Base-by-base conservation (phyloP, 2,888 invertebrate genomes). In the Hyppa rectilinea region DNA sequence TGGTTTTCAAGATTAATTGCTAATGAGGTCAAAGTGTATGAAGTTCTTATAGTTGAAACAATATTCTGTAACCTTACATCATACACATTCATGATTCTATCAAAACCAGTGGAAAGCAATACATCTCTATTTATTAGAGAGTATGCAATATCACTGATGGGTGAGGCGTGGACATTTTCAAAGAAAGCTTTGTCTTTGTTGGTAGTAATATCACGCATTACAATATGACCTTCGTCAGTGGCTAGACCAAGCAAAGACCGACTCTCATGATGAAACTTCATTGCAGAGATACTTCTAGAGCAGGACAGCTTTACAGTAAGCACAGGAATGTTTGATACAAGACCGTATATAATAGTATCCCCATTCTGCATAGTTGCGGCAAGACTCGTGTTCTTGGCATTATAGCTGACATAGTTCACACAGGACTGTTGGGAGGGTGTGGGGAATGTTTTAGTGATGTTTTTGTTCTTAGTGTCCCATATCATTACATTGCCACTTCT, bases 91-190 rank as follows among this genome's bases (percentile, higher is more conserved):
- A 96, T 95, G 60, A 95, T 92, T 84, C 96, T 96, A 87, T 97
- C 97, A 80, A 94, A 94, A 0, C 97, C 97, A 82, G 96, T 91
- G 0, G 97, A 96, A 6, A 96, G 86, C 88, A 97, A 89, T 1
- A 97, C 94, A 88, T 96, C 96, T 75, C 93, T 92, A 82, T 96
- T 96, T 14, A 96, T 92, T 0, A 96, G 94, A 0, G 97, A 96
- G 88, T 95, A 97, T 43, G 94, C 91, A 70, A 97, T 92, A 80
- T 96, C 96, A 79, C 96, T 96, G n/a, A 97, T 96, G 2, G 96
- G 96, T 4, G 96, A 96, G 26, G 96, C 95, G 83, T 97, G 97
- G 9, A 96, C 93, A 83, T 95, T 94, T 83, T 95, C 94, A 90
- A 95, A 94, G 73, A 90, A 92, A 10, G 89, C 93, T 88, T 93